Percentiles rank a stretch among this genome's conserved stretches.
Evolutionary conservation across 2,888 invertebrate genomes (phyloP).

Genomic region (Eledone cirrhosa): DNA sequence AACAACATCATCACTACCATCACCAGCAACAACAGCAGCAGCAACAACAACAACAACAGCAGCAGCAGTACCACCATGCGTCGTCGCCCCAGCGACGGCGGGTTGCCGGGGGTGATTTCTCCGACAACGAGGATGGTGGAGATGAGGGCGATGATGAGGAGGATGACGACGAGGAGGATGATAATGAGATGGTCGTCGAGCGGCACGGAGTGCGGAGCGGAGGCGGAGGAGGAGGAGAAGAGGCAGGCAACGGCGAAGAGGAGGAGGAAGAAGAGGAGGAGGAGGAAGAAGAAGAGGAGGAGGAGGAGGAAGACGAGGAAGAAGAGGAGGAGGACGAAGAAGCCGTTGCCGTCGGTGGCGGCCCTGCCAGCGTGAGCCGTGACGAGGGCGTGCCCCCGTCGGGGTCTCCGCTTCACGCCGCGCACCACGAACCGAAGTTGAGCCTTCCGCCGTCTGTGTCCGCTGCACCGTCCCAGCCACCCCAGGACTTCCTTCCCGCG

Average conservation of each 20-base stretch:
- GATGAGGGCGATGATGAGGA: conserved; percentile 31
- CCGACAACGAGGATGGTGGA: conserved; percentile 25
- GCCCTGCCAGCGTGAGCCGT: too few species aligned
- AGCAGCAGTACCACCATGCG: conserved; percentile 4
- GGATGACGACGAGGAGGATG: conserved; percentile 31
- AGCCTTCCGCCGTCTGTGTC: too few species aligned
- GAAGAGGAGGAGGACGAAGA: conserved; percentile 1
- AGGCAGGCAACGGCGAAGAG: conserved; percentile 29
- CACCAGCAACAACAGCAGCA: conserved; percentile 15
- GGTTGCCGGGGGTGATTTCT: too few species aligned
- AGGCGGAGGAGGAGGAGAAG: conserved; percentile 34
- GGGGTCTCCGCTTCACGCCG: too few species aligned
- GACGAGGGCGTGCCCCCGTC: too few species aligned
- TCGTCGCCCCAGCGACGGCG: not conserved
- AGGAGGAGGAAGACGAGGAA: not conserved
- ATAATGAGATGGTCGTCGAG: not conserved
- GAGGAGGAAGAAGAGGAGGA: conserved; percentile 27
- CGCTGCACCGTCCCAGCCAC: too few species aligned
- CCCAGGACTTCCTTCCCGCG: too few species aligned
- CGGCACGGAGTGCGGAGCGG: not conserved
- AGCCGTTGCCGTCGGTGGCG: not conserved
- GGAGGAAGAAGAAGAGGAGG: not conserved
- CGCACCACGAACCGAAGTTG: too few species aligned
- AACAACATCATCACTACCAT: not conserved
- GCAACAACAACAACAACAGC: conserved; percentile 28